Percentiles rank a stretch among this genome's conserved stretches.
These are phyloP conservation scores for Phrynosoma platyrhinos DNA, from an alignment of 2,113 vertebrate genomes.

Conservation along the genomic window DNA sequence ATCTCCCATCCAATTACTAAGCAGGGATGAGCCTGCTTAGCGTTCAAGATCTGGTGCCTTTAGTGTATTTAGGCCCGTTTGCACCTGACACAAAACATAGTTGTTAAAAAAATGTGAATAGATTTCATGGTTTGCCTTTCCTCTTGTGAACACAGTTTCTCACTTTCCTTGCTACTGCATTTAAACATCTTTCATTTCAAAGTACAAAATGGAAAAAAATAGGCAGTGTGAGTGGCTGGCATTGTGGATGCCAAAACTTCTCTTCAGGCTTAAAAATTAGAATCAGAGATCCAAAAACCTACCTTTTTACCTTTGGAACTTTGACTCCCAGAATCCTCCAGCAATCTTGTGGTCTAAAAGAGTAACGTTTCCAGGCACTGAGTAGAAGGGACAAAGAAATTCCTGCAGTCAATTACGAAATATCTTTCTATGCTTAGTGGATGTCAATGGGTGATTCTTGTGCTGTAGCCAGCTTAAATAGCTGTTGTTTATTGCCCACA, in stretches of 20 bases:
- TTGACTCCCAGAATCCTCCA: too few species aligned
- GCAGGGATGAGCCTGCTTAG: too few species aligned
- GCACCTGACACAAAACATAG: too few species aligned
- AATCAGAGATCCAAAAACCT: too few species aligned
- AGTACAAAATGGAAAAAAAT: background rate
- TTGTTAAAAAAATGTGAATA: background rate
- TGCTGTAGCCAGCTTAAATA: background rate
- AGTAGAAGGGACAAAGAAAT: background rate
- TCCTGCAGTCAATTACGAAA: background rate
- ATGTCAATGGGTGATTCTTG: background rate
- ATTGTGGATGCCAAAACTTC: background rate
- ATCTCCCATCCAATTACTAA: too few species aligned
- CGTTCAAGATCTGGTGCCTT: too few species aligned
- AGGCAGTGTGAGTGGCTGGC: background rate
- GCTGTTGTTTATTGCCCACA: constrained; percentile 50
- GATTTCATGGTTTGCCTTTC: background rate
- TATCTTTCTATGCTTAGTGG: background rate
- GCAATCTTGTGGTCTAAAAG: too few species aligned
- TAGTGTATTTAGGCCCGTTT: too few species aligned
- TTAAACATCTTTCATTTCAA: background rate
- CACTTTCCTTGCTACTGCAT: background rate
- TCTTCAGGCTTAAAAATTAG: background rate
- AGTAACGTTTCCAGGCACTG: too few species aligned
- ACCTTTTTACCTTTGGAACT: too few species aligned
- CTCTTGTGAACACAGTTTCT: background rate